Percentiles rank a stretch among this genome's conserved stretches.
These are phyloP conservation scores for Epinotia nisella DNA, from an alignment of 2,888 invertebrate genomes.

Conservation along the genomic window DNA sequence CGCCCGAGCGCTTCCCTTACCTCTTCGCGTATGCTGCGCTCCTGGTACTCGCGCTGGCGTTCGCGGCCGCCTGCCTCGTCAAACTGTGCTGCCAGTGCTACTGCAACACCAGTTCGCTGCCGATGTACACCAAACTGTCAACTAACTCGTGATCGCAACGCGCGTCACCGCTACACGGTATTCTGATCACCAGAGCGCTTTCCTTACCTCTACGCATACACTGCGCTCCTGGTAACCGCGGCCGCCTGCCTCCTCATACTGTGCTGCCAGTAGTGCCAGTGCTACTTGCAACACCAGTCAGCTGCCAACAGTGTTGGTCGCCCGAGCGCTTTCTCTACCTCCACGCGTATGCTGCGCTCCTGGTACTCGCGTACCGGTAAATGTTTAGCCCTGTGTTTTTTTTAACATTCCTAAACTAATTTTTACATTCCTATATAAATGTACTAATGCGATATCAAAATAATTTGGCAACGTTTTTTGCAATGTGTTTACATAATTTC, in stretches of 20 bases:
- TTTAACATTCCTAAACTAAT: neutral
- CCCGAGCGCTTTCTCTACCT: too few species aligned
- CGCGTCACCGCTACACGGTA: too few species aligned
- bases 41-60: conserved; percentile 45
- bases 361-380: neutral
- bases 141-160: neutral
- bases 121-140: conserved; percentile 12
- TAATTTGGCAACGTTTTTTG: too few species aligned
- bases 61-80: neutral
- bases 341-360: neutral
- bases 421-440: neutral
- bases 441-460: neutral
- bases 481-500: too few species aligned
- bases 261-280: too few species aligned
- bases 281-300: too few species aligned
- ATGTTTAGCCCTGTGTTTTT: neutral
- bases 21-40: conserved; percentile 83
- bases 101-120: neutral
- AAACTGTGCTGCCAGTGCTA: conserved; percentile 13
- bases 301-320: too few species aligned
- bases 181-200: too few species aligned
- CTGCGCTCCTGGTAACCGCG: neutral
- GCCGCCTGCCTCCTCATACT: too few species aligned
- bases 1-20: conserved; percentile 88
- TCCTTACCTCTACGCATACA: too few species aligned